Base-by-base conservation (phyloP, 2,113 vertebrate species). In the Vombatus ursinus region DNA sequence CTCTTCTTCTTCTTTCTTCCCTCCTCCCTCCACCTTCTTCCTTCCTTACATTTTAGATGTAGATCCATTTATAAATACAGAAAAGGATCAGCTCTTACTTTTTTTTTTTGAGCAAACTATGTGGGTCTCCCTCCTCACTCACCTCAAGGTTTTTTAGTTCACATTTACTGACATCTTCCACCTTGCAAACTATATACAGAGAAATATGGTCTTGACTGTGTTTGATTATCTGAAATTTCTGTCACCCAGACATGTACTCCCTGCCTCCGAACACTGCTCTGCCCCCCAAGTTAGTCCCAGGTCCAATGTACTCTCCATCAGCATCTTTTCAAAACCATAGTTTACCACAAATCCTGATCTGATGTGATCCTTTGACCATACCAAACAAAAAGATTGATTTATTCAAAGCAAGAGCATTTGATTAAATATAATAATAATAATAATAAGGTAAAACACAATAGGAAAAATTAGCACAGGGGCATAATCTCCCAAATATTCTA, bases 161-260 rank as follows among this genome's bases (percentile, higher is more conserved):
- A 96, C 96, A 95, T 98, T 97, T 95, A 10, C 96, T 96, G 97
- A 94, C 98, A 98, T 97, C 97, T 98, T 98, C 96, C 77, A 61
- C 92, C 90, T 95, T 96, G 90, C 97, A 97, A 97, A 97, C 96
- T 96, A 96, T 96, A 96, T 97, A 93, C 96, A 97, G 97, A 98
- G 97, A 92, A 97, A 97, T 97, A 97, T 97, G 97, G 95, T 96
- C 97, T 98, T 96, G 96, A 84, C 96, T 97, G 92, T 52, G 91
- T 28, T 96, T 94, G 96, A 94, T 97, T 96, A 95, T 96, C 91
- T 94, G 92, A 90, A 22, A 14, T 91, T 97, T 94, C 50, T n/a
- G 61, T 77, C n/a, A 37, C 61, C 31, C 5, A n/a, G 61, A 77
- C 3, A n/a, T n/a, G 31, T 37, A 19, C 31, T n/a, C 14, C 37